Evolutionary conservation across 2,888 invertebrate species (phyloP).

Genomic region (Lumbricus terrestris): DNA sequence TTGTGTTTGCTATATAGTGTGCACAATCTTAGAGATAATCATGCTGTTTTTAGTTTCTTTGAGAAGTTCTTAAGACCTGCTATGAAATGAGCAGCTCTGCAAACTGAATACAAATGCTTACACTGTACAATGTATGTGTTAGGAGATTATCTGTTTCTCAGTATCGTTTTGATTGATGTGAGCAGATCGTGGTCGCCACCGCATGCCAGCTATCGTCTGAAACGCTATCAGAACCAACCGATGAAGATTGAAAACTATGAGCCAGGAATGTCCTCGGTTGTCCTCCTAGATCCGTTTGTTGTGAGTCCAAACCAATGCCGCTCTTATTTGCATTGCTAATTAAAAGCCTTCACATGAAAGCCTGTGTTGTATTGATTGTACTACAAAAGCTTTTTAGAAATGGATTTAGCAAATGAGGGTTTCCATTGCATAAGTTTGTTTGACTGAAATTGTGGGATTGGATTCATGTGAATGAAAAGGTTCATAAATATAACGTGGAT

Average conservation of each 20-base stretch:
- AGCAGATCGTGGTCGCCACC: not conserved
- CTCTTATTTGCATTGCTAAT: not conserved
- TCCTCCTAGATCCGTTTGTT: slow-evolving; percentile 52
- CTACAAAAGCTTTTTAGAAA: not conserved
- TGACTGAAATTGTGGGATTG: not conserved
- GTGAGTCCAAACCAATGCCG: not conserved
- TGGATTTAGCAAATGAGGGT: not conserved
- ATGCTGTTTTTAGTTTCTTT: not conserved
- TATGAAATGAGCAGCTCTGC: not conserved
- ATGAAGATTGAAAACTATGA: slow-evolving; percentile 90
- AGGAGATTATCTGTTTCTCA: not conserved
- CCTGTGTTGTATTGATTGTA: not conserved
- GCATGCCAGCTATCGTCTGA: slow-evolving; percentile 8
- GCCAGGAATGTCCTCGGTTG: slow-evolving; percentile 85
- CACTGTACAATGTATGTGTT: too few relatives aligned
- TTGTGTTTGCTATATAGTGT: not conserved
- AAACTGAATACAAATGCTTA: not conserved
- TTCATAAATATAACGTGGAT: too few relatives aligned
- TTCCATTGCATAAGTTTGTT: not conserved
- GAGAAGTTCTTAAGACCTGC: not conserved
- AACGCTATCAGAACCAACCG: slow-evolving; percentile 74
- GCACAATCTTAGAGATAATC: not conserved
- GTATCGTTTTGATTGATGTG: not conserved
- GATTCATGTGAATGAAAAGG: too few relatives aligned
- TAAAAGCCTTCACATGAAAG: not conserved